Evolutionary conservation across 2,113 vertebrate species (phyloP).

Genomic region (Ammodramus savannarum): DNA sequence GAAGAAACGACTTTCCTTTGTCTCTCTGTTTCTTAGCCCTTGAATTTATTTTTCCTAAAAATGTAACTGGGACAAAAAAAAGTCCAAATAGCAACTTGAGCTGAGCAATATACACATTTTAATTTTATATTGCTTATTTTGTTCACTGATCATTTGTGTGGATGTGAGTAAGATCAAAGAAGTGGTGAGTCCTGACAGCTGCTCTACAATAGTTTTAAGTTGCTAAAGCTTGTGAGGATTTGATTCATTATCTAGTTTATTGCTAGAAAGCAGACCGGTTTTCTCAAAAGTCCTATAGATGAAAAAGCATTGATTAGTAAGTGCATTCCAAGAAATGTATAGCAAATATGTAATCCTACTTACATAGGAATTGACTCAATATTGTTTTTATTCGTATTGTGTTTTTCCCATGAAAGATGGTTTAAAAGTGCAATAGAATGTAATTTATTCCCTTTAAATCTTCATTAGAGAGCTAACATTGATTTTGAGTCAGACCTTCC

Average conservation of each 20-base stretch:
- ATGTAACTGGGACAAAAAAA: neutral
- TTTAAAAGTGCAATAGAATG: neutral
- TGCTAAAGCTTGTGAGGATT: neutral
- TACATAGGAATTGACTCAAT: neutral
- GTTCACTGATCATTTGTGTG: neutral
- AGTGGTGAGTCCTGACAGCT: neutral
- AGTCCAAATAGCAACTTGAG: neutral
- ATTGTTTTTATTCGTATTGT: neutral
- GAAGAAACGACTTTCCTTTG: neutral
- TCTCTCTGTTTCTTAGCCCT: neutral
- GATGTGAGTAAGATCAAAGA: neutral
- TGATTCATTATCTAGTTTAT: neutral
- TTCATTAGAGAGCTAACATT: accelerated
- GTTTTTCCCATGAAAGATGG: neutral
- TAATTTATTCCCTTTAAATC: neutral
- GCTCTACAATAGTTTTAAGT: neutral
- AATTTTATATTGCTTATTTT: neutral
- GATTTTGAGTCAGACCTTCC: neutral
- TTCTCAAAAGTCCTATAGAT: neutral
- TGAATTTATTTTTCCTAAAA: neutral
- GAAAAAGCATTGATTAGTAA: neutral
- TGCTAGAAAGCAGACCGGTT: neutral
- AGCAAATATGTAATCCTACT: neutral
- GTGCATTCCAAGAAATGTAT: neutral
- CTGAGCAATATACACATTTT: neutral